phyloP scores from a whole-genome alignment of 2,797 vertebrate species.

The Pagetopsis macropterus region DNA sequence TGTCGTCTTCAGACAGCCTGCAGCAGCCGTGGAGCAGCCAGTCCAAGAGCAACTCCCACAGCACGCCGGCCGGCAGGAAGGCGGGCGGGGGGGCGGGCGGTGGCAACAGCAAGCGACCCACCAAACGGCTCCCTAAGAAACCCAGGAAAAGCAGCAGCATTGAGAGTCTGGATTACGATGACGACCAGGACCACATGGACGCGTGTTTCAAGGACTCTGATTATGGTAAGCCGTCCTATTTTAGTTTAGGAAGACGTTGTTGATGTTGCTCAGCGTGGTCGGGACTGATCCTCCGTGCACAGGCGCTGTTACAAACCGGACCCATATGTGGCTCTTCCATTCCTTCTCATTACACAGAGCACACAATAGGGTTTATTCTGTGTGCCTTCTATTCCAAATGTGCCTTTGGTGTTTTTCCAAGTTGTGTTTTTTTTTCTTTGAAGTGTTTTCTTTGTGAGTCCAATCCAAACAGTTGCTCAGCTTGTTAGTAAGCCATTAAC shows the following conservation, averaged over 20 bases:
- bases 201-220: constrained; percentile 99
- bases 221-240: constrained; percentile 84
- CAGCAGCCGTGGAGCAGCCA: constrained; percentile 87
- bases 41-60: constrained; percentile 88
- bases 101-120: constrained; percentile 81
- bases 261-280: too few relatives aligned
- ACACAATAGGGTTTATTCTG: constrained; percentile 69
- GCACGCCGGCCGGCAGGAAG: constrained; percentile 86
- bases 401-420: constrained; percentile 66
- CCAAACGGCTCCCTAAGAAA: constrained; percentile 92
- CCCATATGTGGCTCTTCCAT: constrained; percentile 55
- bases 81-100: constrained; percentile 54
- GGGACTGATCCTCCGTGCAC: constrained; percentile 27
- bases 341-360: constrained; percentile 59
- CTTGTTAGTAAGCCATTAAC: constrained; percentile 84
- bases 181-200: constrained; percentile 97
- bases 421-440: constrained; percentile 57
- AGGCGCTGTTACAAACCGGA: constrained; percentile 63
- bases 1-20: constrained; percentile 95
- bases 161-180: constrained; percentile 91
- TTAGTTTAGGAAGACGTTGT: too few relatives aligned
- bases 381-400: constrained; percentile 53
- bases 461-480: constrained; percentile 76
- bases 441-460: constrained; percentile 68
- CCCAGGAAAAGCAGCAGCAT: constrained; percentile 90